phyloP scores from a whole-genome alignment of 2,113 vertebrate genomes.

The Reinhardtius hippoglossoides region DNA sequence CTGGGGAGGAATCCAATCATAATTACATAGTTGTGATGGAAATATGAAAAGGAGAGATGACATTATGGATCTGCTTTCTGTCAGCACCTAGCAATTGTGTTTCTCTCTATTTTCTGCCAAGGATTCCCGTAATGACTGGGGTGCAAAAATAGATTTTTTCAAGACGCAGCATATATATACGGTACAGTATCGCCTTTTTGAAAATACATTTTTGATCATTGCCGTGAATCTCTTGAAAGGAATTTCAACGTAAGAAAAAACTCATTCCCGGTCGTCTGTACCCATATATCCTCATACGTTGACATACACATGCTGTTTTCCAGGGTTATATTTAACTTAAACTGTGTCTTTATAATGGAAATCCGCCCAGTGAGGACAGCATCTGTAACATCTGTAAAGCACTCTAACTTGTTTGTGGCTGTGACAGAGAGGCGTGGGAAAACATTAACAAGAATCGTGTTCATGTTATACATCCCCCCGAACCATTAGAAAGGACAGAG shows the following conservation, averaged over 20 bases:
- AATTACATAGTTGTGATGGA: constrained; percentile 78
- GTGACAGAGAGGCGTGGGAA: background rate
- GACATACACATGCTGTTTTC: background rate
- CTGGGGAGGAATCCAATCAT: constrained; percentile 78
- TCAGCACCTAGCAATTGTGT: constrained; percentile 62
- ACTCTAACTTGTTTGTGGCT: background rate
- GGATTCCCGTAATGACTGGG: constrained; percentile 73
- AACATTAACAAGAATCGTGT: constrained; percentile 9
- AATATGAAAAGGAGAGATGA: constrained; percentile 78
- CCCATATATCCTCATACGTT: background rate
- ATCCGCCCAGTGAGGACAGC: background rate
- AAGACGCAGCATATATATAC: background rate
- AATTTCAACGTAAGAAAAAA: constrained; percentile 17
- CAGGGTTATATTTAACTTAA: background rate
- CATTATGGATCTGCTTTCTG: constrained; percentile 76
- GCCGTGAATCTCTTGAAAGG: constrained; percentile 20
- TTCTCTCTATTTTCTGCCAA: constrained; percentile 64
- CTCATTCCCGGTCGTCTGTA: background rate
- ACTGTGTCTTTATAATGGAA: background rate
- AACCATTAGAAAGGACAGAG: constrained; percentile 29
- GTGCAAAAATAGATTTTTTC: constrained; percentile 73
- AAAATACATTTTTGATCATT: constrained; percentile 50
- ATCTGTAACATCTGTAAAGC: background rate
- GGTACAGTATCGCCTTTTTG: constrained; percentile 22
- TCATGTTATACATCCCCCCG: constrained; percentile 2